Conservation (phyloP, 2,797 vertebrate genomes). For the Arctocebus calabarensis region DNA sequence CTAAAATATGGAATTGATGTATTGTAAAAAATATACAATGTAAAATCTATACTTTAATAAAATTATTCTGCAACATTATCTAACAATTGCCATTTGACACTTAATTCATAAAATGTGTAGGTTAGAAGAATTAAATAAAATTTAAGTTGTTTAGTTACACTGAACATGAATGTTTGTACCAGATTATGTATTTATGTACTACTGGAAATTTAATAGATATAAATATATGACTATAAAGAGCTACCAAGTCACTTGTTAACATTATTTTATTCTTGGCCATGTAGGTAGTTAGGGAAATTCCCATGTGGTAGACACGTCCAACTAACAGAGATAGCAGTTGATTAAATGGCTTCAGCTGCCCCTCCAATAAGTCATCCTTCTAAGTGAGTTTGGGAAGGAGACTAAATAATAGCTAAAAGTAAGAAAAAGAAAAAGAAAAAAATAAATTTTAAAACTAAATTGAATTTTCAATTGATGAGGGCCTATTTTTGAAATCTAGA, state of each 20-base stretch:
- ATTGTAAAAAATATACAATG: background rate
- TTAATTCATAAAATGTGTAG: background rate
- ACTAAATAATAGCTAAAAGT: background rate
- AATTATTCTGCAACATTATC: background rate
- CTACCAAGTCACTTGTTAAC: background rate
- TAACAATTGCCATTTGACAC: background rate
- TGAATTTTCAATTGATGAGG: background rate
- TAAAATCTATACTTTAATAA: background rate
- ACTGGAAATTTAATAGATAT: background rate
- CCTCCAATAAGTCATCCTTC: background rate
- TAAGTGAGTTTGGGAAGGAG: background rate
- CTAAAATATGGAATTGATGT: background rate
- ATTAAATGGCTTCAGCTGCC: background rate
- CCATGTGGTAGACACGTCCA: background rate
- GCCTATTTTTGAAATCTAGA: background rate
- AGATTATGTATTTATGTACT: background rate
- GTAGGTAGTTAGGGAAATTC: background rate
- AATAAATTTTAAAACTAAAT: background rate
- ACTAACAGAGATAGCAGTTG: background rate
- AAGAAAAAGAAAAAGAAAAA: background rate
- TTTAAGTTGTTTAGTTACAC: background rate
- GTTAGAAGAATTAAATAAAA: constrained; percentile 14
- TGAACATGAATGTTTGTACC: background rate
- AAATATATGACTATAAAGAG: background rate
- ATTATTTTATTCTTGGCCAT: background rate